These are phyloP conservation scores for Diprion similis DNA, from an alignment of 1,140 invertebrate genomes.

Conservation along the genomic window DNA sequence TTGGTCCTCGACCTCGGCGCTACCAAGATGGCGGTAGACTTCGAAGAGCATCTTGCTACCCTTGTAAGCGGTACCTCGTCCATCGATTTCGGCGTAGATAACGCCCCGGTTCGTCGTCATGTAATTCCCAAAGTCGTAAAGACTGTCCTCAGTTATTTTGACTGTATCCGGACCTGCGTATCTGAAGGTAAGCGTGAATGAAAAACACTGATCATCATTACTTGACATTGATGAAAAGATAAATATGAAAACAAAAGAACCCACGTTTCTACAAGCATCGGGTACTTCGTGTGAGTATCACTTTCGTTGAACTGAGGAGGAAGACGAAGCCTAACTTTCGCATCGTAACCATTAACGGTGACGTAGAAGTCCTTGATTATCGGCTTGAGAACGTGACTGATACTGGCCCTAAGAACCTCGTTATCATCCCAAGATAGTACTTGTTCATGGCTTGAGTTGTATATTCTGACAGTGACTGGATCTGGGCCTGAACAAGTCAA, in stretches of 20 bases:
- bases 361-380: slow-evolving; percentile 67
- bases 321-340: slow-evolving; percentile 55
- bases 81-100: slow-evolving; percentile 71
- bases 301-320: slow-evolving; percentile 59
- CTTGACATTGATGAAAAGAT: too few relatives aligned
- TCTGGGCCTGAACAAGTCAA: slow-evolving; percentile 74
- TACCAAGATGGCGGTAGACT: slow-evolving; percentile 67
- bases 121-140: slow-evolving; percentile 66
- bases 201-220: too few relatives aligned
- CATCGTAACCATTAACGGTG: slow-evolving; percentile 62
- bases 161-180: slow-evolving; percentile 72
- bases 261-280: slow-evolving; percentile 51
- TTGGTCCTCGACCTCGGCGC: slow-evolving; percentile 70
- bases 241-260: slow-evolving; percentile 25
- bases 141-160: slow-evolving; percentile 63
- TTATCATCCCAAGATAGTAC: slow-evolving; percentile 70
- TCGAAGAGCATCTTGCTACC: slow-evolving; percentile 66
- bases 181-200: slow-evolving; percentile 49
- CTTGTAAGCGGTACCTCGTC: slow-evolving; percentile 67
- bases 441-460: slow-evolving; percentile 33
- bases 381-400: slow-evolving; percentile 67
- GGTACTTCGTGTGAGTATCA: slow-evolving; percentile 40
- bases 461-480: slow-evolving; percentile 44
- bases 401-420: slow-evolving; percentile 55
- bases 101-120: slow-evolving; percentile 65